A percentile compares a stretch with the other conserved stretches of the same genome.
Evolutionary conservation across 1,140 invertebrate genomes (phyloP).

Genomic region (Cephus cinctus): DNA sequence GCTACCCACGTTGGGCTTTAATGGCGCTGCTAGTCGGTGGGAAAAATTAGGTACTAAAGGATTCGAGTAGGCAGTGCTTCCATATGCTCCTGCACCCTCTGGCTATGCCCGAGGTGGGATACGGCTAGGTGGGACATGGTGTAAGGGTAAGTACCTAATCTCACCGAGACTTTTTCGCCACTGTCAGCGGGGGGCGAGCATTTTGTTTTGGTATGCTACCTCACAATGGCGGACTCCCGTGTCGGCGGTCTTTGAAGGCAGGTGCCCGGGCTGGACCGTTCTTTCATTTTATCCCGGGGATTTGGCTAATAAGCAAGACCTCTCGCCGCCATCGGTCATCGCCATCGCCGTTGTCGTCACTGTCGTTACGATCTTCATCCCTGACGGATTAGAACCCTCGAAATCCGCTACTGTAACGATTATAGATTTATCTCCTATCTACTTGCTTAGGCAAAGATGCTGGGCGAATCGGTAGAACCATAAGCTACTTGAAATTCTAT

Average conservation of each 20-base stretch:
- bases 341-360: background rate
- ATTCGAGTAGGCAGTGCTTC: too few relatives aligned
- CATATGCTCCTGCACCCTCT: too few relatives aligned
- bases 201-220: slow-evolving; percentile 6
- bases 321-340: background rate
- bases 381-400: slow-evolving; percentile 9
- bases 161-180: background rate
- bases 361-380: background rate
- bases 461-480: too few relatives aligned
- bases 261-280: too few relatives aligned
- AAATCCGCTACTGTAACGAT: slow-evolving; percentile 23
- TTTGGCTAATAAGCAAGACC: slow-evolving; percentile 42
- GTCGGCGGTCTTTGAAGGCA: slow-evolving; percentile 2
- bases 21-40: too few relatives aligned
- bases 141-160: too few relatives aligned
- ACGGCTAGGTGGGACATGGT: too few relatives aligned
- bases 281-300: slow-evolving; percentile 21
- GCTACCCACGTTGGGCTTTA: too few relatives aligned
- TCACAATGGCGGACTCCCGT: slow-evolving; percentile 5
- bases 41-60: too few relatives aligned
- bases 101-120: too few relatives aligned
- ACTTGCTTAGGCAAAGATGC: too few relatives aligned
- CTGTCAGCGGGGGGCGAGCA: background rate
- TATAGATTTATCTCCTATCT: slow-evolving; percentile 46
- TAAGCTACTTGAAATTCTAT: too few relatives aligned